Evolutionary conservation across 2,888 invertebrate species (phyloP).

Genomic region (Drosophila antonietae): DNA sequence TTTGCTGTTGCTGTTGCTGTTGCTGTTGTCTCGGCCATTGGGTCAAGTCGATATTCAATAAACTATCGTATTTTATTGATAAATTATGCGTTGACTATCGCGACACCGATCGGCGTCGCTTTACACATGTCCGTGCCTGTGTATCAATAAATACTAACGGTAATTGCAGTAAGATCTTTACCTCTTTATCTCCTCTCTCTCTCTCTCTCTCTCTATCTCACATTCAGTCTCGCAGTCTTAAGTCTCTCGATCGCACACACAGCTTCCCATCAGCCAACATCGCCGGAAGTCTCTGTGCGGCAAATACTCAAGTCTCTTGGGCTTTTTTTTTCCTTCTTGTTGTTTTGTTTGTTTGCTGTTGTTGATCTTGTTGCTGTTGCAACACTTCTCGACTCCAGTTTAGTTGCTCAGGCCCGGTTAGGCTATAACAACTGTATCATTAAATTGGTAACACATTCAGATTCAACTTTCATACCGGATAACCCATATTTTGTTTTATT

Average conservation of each 20-base stretch:
- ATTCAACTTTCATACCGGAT: constrained; percentile 50
- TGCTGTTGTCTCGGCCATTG: constrained; percentile 50
- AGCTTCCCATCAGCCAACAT: constrained; percentile 47
- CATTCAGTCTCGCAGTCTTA: neutral
- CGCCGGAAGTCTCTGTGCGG: constrained; percentile 75
- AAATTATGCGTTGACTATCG: constrained; percentile 70
- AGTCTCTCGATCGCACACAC: constrained; percentile 17
- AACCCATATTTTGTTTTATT: constrained; percentile 42
- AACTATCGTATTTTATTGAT: constrained; percentile 70
- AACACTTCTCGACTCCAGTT: constrained; percentile 27
- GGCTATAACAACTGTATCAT: constrained; percentile 37
- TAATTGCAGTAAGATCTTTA: constrained; percentile 28
- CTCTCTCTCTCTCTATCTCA: neutral
- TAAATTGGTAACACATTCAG: constrained; percentile 45
- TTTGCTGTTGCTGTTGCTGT: constrained; percentile 3
- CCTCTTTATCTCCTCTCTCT: neutral
- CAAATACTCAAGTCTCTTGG: constrained; percentile 45
- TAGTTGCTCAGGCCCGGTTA: constrained; percentile 22
- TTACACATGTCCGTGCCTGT: constrained; percentile 70
- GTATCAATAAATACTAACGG: constrained; percentile 76
- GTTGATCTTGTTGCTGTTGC: constrained; percentile 17
- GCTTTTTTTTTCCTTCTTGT: constrained; percentile 13
- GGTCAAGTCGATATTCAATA: constrained; percentile 69
- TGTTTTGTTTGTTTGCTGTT: constrained; percentile 2
- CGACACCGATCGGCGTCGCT: constrained; percentile 71